These are phyloP conservation scores for Spialia ferax DNA, from an alignment of 2,888 invertebrate species.

Conservation along the genomic window DNA sequence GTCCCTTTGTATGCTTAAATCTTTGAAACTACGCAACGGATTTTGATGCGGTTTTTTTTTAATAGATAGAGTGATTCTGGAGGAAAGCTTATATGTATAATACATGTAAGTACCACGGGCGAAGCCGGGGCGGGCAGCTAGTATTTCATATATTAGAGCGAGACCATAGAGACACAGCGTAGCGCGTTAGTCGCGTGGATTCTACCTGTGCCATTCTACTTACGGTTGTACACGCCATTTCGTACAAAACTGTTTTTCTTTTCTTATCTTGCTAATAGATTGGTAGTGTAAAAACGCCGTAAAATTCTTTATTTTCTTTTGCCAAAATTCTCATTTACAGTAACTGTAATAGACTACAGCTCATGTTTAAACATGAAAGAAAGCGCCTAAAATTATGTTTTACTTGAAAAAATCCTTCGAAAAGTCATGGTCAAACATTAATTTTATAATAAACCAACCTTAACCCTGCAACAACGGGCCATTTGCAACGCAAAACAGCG, in stretches of 20 bases:
- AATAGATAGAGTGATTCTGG: no score
- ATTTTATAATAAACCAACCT: slow-evolving; percentile 46
- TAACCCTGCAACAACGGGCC: slow-evolving; percentile 51
- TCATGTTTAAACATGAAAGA: slow-evolving; percentile 17
- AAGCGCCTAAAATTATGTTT: not conserved
- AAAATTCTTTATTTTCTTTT: not conserved
- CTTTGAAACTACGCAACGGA: no score
- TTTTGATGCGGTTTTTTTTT: no score
- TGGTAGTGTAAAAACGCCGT: not conserved
- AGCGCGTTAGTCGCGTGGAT: no score
- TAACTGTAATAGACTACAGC: not conserved
- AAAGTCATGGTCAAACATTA: slow-evolving; percentile 16
- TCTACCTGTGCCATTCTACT: no score
- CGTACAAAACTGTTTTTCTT: not conserved
- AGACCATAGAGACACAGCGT: no score
- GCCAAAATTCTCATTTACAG: not conserved
- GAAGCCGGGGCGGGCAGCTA: no score
- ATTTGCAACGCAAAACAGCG: slow-evolving; percentile 69
- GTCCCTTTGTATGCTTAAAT: no score
- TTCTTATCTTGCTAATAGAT: not conserved
- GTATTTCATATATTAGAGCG: no score
- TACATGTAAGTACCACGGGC: no score
- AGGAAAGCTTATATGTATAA: no score
- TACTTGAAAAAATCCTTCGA: not conserved
- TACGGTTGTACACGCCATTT: no score